These are phyloP conservation scores for Nanger granti DNA, from an alignment of 2,113 vertebrate genomes.

Conservation along the genomic window DNA sequence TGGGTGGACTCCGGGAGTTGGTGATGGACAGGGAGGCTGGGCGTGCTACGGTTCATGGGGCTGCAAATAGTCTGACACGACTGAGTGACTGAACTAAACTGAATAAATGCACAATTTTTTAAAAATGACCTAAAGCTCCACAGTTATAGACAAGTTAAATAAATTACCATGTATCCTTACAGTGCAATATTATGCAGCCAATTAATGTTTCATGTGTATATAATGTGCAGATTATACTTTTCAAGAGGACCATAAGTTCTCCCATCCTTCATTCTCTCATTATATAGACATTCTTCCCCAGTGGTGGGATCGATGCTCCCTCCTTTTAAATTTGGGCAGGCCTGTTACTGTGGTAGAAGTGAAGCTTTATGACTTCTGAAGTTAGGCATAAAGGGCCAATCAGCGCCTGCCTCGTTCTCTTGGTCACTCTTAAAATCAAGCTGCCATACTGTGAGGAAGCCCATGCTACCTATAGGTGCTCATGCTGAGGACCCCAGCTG, in stretches of 20 bases:
- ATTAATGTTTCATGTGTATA: neutral
- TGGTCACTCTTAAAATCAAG: neutral
- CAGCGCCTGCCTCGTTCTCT: neutral
- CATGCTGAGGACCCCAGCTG: neutral
- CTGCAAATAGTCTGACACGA: neutral
- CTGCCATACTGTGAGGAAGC: neutral
- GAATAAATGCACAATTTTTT: neutral
- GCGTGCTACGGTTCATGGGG: accelerated
- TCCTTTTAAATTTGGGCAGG: neutral
- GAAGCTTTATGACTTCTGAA: neutral
- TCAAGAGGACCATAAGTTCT: neutral
- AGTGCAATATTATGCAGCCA: neutral
- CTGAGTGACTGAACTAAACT: neutral
- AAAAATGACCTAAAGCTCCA: neutral
- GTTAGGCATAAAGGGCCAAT: neutral
- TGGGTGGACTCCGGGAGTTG: accelerated
- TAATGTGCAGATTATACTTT: neutral
- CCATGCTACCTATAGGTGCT: neutral
- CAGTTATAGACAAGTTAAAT: neutral
- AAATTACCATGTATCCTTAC: neutral
- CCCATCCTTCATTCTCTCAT: neutral
- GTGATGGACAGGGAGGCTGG: neutral
- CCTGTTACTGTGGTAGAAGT: neutral
- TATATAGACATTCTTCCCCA: neutral
- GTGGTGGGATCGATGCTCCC: neutral